These are phyloP conservation scores for Picus viridis DNA, from an alignment of 2,797 vertebrate genomes.

Conservation along the genomic window DNA sequence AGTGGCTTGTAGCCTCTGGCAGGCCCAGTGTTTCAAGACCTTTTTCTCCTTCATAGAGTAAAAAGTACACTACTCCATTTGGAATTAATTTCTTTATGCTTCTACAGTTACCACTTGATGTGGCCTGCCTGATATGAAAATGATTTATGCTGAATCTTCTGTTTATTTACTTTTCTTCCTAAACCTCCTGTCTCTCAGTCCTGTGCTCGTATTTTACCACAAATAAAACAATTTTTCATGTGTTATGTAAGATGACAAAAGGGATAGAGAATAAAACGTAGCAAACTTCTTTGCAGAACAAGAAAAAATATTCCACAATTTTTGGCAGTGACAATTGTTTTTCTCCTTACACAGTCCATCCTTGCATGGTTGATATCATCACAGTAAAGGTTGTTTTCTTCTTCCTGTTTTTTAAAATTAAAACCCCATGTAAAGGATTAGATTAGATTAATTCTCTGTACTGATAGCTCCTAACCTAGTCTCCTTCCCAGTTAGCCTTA, in stretches of 20 bases:
- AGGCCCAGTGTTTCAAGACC: not conserved
- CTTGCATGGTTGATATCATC: not conserved
- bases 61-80: not conserved
- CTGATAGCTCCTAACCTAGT: not conserved
- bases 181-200: not conserved
- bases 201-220: not conserved
- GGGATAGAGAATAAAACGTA: not conserved
- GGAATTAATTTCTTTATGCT: not conserved
- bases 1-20: not conserved
- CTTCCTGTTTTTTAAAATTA: not conserved
- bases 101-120: not conserved
- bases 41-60: not conserved
- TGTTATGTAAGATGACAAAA: not conserved
- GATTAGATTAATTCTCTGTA: not conserved
- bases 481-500: not conserved
- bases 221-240: not conserved
- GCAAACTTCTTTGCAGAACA: not conserved
- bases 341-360: not conserved
- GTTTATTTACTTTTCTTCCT: constrained; percentile 21
- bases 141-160: not conserved
- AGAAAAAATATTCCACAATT: not conserved
- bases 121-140: not conserved
- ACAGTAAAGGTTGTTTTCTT: not conserved
- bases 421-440: not conserved
- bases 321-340: not conserved